These are phyloP conservation scores for Poeciliopsis presidionis DNA, from an alignment of 2,797 vertebrate genomes.

Conservation along the genomic window DNA sequence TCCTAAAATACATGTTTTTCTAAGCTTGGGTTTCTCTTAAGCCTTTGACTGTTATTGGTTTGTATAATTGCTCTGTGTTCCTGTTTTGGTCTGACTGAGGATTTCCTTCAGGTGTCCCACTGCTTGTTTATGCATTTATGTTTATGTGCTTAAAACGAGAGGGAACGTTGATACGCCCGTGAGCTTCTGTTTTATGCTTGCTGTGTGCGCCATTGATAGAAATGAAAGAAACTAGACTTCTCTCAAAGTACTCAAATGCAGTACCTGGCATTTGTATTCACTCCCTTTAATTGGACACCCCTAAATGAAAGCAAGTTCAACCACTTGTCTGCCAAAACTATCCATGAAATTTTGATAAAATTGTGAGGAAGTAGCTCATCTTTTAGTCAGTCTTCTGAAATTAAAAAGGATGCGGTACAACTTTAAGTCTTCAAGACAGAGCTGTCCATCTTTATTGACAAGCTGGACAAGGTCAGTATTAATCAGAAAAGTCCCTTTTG, in stretches of 20 bases:
- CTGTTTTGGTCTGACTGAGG: conserved; percentile 32
- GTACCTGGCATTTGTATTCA: background rate
- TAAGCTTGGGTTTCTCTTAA: conserved; percentile 20
- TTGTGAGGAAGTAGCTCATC: background rate
- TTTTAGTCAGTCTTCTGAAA: background rate
- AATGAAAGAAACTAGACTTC: background rate
- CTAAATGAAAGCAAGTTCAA: background rate
- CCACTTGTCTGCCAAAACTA: background rate
- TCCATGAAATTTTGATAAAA: background rate
- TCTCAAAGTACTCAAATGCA: background rate
- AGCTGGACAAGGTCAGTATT: background rate
- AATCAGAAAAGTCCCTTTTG: background rate
- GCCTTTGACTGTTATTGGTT: conserved; percentile 16
- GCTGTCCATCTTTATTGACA: background rate
- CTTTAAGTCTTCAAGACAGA: background rate
- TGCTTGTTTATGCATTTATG: conserved; percentile 49
- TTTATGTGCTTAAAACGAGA: conserved; percentile 29
- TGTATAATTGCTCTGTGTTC: conserved; percentile 21
- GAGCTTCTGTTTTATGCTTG: conserved; percentile 7
- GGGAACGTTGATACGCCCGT: conserved; percentile 15
- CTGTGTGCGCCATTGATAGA: conserved; percentile 17
- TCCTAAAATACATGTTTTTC: conserved; percentile 8
- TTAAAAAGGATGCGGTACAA: background rate
- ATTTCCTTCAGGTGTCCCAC: conserved; percentile 25
- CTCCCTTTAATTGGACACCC: background rate